Conservation (phyloP, 2,113 vertebrate genomes). For the Albula goreensis region DNA sequence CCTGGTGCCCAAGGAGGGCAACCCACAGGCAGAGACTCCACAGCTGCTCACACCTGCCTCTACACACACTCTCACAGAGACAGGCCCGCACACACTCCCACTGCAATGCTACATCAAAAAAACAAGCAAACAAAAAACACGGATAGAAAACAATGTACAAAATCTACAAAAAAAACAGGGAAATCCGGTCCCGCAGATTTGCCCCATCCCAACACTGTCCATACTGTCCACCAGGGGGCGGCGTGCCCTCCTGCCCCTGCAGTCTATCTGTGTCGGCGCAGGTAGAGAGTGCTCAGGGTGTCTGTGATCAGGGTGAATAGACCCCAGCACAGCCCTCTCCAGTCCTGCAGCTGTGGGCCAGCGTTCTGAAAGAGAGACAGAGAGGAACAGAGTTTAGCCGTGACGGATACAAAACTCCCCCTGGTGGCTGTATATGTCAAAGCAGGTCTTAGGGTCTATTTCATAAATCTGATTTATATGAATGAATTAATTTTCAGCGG, state of each 20-base stretch:
- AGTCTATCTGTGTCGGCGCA: constrained; percentile 52
- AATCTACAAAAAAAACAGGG: constrained; percentile 46
- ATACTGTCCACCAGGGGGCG: constrained; percentile 30
- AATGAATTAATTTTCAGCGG: not conserved
- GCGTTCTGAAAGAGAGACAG: constrained; percentile 49
- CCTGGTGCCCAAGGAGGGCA: not conserved
- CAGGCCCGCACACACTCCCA: constrained; percentile 26
- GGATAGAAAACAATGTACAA: constrained; percentile 42
- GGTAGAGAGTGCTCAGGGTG: constrained; percentile 63
- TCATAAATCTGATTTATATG: not conserved
- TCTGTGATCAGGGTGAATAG: constrained; percentile 64
- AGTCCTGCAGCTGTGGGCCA: constrained; percentile 60
- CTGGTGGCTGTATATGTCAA: not conserved
- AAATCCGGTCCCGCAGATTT: constrained; percentile 48
- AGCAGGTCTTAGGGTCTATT: not conserved
- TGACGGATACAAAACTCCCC: not conserved
- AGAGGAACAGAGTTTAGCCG: constrained; percentile 11
- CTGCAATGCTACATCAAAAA: constrained; percentile 47
- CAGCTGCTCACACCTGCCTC: not conserved
- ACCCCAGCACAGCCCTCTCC: constrained; percentile 57
- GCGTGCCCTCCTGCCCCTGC: constrained; percentile 27
- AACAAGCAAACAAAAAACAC: constrained; percentile 26
- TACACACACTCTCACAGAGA: constrained; percentile 17
- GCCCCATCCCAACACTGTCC: constrained; percentile 32
- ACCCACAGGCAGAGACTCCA: not conserved